Evolutionary conservation across 2,797 vertebrate genomes (phyloP).

Genomic region (Eulemur rubriventer): DNA sequence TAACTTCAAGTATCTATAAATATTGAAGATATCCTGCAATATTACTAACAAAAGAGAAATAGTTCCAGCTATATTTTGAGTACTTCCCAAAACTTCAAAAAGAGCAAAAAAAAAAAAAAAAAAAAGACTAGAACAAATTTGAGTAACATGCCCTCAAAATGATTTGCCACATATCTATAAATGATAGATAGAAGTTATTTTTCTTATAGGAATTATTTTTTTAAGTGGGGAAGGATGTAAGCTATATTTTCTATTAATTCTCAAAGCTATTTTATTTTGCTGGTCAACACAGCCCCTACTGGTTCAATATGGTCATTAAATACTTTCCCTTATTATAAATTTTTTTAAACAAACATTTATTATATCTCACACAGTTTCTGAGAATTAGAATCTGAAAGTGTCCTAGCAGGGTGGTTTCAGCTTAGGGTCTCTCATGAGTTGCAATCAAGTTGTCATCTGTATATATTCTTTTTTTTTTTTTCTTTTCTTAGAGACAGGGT

Average conservation of each 20-base stretch:
- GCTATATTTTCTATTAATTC: neutral
- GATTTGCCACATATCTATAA: neutral
- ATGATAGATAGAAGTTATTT: neutral
- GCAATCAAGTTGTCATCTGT: neutral
- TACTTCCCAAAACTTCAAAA: conserved; percentile 12
- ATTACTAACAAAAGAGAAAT: neutral
- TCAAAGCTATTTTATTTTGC: conserved; percentile 31
- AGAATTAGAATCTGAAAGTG: conserved; percentile 30
- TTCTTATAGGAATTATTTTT: neutral
- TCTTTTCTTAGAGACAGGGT: neutral
- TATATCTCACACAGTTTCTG: neutral
- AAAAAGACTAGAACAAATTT: neutral
- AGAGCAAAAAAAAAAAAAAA: neutral
- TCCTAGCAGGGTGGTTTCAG: neutral
- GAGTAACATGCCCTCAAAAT: neutral
- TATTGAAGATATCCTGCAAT: neutral
- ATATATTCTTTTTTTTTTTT: neutral
- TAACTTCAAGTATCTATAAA: conserved; percentile 35
- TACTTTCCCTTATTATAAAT: conserved; percentile 24
- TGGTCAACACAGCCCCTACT: neutral
- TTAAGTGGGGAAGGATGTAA: neutral
- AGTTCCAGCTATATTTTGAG: neutral
- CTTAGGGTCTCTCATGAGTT: neutral
- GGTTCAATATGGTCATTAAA: conserved; percentile 33
- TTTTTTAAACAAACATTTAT: neutral